Evolutionary conservation across 1,140 invertebrate genomes (phyloP).

Genomic region (Latrodectus geometricus): DNA sequence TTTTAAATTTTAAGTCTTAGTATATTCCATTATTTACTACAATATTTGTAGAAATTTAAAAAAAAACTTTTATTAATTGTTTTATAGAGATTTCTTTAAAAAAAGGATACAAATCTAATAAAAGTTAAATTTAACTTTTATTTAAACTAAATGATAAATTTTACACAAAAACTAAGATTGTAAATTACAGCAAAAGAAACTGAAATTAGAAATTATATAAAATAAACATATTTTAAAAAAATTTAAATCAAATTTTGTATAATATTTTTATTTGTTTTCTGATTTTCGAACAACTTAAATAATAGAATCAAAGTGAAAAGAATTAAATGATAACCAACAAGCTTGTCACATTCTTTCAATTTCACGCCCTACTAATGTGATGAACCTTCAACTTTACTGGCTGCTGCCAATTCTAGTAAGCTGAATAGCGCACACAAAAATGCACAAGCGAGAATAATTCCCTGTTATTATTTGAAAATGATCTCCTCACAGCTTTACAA

Average conservation of each 20-base stretch:
- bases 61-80: too few species aligned
- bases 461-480: not conserved
- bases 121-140: too few species aligned
- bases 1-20: too few species aligned
- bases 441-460: not conserved
- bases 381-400: slow-evolving; percentile 22
- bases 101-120: too few species aligned
- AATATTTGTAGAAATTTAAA: too few species aligned
- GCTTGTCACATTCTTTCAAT: slow-evolving; percentile 19
- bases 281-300: not conserved
- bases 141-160: too few species aligned
- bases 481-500: not conserved
- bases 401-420: slow-evolving; percentile 4
- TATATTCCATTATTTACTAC: too few species aligned
- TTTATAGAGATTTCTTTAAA: too few species aligned
- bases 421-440: slow-evolving; percentile 11
- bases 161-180: too few species aligned
- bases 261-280: not conserved
- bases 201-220: not conserved
- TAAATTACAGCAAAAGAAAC: too few species aligned
- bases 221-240: not conserved
- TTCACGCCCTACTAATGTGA: slow-evolving; percentile 29
- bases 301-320: not conserved
- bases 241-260: not conserved
- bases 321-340: not conserved